These are phyloP conservation scores for Lomographa bimaculata DNA, from an alignment of 2,888 invertebrate genomes.

Conservation along the genomic window DNA sequence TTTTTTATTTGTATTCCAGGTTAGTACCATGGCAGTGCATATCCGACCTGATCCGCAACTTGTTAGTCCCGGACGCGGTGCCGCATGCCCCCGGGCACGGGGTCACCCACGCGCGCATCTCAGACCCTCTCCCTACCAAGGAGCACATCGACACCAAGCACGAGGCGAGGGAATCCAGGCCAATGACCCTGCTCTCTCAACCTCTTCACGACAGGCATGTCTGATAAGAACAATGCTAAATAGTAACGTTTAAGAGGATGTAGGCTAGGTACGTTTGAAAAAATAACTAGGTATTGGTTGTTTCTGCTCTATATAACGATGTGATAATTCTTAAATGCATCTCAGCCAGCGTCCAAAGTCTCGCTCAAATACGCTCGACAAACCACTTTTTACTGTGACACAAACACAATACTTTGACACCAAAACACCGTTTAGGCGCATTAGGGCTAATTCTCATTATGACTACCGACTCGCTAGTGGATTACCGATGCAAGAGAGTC, in stretches of 20 bases:
- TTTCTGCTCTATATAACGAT: too few species aligned
- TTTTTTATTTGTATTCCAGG: conserved; percentile 84
- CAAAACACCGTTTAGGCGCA: too few species aligned
- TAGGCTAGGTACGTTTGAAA: too few species aligned
- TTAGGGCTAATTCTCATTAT: too few species aligned
- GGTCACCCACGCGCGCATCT: conserved; percentile 15
- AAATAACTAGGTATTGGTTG: conserved; percentile 21
- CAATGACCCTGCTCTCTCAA: conserved; percentile 66
- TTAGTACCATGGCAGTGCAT: conserved; percentile 88
- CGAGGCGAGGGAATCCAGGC: conserved; percentile 61
- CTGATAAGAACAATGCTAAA: conserved; percentile 35
- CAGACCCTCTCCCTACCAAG: conserved; percentile 13
- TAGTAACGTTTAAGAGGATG: too few species aligned
- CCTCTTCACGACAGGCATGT: conserved; percentile 63
- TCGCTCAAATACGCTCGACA: too few species aligned
- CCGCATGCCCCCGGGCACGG: conserved; percentile 55
- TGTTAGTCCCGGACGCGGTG: conserved; percentile 88
- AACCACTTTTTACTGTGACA: too few species aligned
- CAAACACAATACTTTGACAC: too few species aligned
- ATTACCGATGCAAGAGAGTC: conserved; percentile 61
- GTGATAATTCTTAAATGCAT: too few species aligned
- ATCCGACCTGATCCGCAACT: conserved; percentile 85
- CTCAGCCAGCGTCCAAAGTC: too few species aligned
- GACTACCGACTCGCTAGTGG: too few species aligned
- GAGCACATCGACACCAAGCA: conserved; percentile 28